Conservation (phyloP, 2,797 vertebrate genomes). For the Enteromius fasciolatus region DNA sequence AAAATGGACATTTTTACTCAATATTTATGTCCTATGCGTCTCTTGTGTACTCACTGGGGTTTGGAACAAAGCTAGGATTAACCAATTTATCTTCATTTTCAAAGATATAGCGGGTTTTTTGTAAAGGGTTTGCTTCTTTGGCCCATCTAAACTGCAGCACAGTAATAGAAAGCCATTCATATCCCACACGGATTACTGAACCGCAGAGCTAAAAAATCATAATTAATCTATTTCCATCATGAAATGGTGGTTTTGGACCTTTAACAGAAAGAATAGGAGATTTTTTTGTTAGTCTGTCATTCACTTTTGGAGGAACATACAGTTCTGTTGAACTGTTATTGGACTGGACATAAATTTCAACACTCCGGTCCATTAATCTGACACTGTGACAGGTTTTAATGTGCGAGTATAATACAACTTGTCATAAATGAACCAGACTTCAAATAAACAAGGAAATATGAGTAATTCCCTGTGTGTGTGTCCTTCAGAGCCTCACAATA, state of each 20-base stretch:
- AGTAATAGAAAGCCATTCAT: slow-evolving; percentile 17
- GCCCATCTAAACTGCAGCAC: not conserved
- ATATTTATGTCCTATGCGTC: not conserved
- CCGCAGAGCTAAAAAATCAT: slow-evolving; percentile 10
- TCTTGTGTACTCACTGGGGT: not conserved
- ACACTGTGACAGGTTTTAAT: slow-evolving; percentile 17
- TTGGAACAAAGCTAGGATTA: not conserved
- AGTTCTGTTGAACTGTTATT: slow-evolving; percentile 23
- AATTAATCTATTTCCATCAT: slow-evolving; percentile 23
- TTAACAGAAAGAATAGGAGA: slow-evolving; percentile 23
- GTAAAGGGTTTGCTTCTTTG: not conserved
- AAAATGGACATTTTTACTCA: not conserved
- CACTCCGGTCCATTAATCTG: slow-evolving; percentile 21
- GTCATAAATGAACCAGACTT: slow-evolving; percentile 19
- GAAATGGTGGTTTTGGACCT: slow-evolving; percentile 21
- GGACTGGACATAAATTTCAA: slow-evolving; percentile 22
- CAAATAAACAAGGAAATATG: slow-evolving; percentile 46
- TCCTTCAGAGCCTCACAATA: slow-evolving; percentile 23
- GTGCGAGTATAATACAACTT: slow-evolving; percentile 7
- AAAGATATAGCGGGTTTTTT: not conserved
- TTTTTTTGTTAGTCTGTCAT: not conserved
- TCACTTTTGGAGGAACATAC: slow-evolving; percentile 11
- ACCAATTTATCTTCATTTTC: not conserved
- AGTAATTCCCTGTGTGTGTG: slow-evolving; percentile 19
- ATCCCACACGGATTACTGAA: slow-evolving; percentile 22